A percentile compares a stretch with the other conserved stretches of the same genome.
phyloP scores from a whole-genome alignment of 2,113 vertebrate genomes.

The Pedetes capensis region DNA sequence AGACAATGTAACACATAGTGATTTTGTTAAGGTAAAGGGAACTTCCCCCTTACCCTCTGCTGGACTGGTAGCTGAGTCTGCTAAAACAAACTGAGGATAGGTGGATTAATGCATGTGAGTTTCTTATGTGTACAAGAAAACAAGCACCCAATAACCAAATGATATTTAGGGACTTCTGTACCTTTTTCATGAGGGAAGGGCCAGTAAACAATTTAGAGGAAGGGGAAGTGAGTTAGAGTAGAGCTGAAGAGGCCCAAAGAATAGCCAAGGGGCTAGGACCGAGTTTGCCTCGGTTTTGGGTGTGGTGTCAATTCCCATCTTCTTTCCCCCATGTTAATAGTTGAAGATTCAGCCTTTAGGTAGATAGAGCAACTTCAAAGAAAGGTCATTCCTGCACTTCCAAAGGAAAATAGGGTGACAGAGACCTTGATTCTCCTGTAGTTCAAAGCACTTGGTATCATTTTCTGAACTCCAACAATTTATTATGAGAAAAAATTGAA shows the following conservation, averaged over 20 bases:
- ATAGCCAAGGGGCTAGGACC: not conserved
- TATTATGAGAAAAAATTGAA: constrained; percentile 30
- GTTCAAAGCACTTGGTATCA: not conserved
- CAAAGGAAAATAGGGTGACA: not conserved
- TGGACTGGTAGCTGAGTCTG: not conserved
- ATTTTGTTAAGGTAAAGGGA: not conserved
- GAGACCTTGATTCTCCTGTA: not conserved
- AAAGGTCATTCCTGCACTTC: not conserved
- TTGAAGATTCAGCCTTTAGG: not conserved
- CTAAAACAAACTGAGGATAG: not conserved
- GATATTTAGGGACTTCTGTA: not conserved
- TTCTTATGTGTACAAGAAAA: not conserved
- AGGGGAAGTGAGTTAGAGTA: not conserved
- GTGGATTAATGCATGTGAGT: not conserved
- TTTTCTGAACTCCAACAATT: not conserved
- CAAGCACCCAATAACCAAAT: not conserved
- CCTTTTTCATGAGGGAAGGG: not conserved
- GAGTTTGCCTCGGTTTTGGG: not conserved
- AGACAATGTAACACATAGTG: not conserved
- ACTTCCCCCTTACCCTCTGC: not conserved
- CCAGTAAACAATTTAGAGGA: not conserved
- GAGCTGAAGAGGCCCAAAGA: not conserved
- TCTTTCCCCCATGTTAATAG: not conserved
- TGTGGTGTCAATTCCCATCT: not conserved
- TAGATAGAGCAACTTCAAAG: not conserved